Base-by-base conservation (phyloP, 2,797 vertebrate species). In the Okamejei kenojei region DNA sequence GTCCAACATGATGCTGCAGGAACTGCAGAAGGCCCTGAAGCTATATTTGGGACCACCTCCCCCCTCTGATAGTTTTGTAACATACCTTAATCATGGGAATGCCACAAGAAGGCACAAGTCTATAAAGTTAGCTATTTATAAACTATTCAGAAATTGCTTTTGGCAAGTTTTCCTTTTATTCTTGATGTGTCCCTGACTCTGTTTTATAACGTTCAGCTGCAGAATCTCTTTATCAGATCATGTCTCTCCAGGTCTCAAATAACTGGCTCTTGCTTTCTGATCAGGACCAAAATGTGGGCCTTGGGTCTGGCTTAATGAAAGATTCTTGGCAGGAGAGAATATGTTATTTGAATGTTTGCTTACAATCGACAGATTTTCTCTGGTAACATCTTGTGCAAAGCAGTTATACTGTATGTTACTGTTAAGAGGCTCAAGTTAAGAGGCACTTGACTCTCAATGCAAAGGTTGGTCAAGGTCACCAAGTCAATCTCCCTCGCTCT, bases 401-500 rank as follows among this genome's bases (percentile, higher is more conserved):
- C 35, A 7, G 23, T 54, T 92, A 54, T 45, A 45, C 45, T 45
- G 45, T 74, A 92, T 92, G 90, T 76, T 26, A 7, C 21, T 92
- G 35, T 92, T 76, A 26, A 58, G 71, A 76, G 73, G 23, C 35
- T 92, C 65, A 76, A 92, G 90, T 92, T 38, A 6, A 54, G 1
- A 21, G 45, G 71, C 23, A 76, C 90, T 92, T 76, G 38, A 92
- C 38, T 92, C 90, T 19, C 35, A 54, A 17, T 38, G 54, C 13
- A 92, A 74, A 92, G 90, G 71, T 92, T n/a, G 26, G 13, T 17
- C 35, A 92, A 92, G 90, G 90, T 92, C 90, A 76, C 68, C n/a
- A 15, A 73, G 26, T 92, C 38, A 92, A 54, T 74, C 90, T 92
- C 23, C 38, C 71, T 35, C 19, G 1, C 29, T 92, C 38, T 92